Percentiles rank a stretch among this genome's conserved stretches.
Evolutionary conservation across 2,113 vertebrate species (phyloP).

Genomic region (Nymphicus hollandicus): DNA sequence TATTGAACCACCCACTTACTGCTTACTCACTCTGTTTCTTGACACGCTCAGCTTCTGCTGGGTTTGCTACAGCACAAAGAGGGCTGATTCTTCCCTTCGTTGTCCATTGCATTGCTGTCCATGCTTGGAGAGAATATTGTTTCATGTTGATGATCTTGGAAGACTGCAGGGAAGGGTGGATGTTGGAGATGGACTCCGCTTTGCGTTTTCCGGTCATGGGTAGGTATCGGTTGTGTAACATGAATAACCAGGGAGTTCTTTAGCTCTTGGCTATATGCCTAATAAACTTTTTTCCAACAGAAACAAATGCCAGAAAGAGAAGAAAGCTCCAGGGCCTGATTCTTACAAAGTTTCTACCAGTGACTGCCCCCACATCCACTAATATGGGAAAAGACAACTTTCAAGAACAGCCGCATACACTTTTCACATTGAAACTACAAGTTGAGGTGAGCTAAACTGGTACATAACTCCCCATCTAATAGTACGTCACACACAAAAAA

Average conservation of each 20-base stretch:
- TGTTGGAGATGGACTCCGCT: not conserved
- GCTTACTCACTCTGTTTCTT: conserved; percentile 55
- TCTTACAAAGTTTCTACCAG: not conserved
- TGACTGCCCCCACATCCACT: rapidly evolving
- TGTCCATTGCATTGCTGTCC: not conserved
- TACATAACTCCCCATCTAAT: not conserved
- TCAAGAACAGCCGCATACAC: not conserved
- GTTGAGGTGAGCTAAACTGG: not conserved
- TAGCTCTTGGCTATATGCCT: not conserved
- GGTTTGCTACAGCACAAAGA: not conserved
- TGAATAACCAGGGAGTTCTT: not conserved
- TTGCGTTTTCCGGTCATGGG: rapidly evolving
- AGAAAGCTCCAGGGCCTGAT: not conserved
- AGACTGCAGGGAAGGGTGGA: not conserved
- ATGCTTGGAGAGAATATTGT: not conserved
- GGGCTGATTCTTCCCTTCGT: not conserved
- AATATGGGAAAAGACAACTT: not conserved
- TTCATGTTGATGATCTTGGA: not conserved
- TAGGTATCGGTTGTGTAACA: not conserved
- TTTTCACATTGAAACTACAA: not conserved
- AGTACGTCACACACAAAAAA: not conserved
- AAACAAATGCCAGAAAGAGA: not conserved
- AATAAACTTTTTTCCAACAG: not conserved
- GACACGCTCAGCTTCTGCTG: conserved; percentile 41
- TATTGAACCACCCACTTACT: conserved; percentile 55